Percentiles rank a stretch among this genome's conserved stretches.
Conservation (phyloP, 2,113 vertebrate species). For the Nycticebus coucang region DNA sequence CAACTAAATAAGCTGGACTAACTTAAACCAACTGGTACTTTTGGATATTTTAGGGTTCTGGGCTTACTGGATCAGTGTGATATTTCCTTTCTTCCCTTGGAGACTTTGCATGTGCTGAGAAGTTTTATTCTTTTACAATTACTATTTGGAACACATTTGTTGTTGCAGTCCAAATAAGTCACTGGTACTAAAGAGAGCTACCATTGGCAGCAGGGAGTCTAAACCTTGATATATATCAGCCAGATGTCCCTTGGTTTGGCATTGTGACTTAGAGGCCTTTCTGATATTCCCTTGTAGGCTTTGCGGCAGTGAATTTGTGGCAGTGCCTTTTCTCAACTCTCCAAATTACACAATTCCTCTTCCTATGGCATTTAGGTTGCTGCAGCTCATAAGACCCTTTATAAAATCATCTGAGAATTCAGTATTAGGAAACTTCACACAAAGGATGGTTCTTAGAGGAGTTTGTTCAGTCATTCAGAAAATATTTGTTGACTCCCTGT, state of each 20-base stretch:
- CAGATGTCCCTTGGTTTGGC: neutral
- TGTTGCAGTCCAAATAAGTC: neutral
- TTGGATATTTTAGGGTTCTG: neutral
- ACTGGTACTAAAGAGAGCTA: neutral
- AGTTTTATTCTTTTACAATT: neutral
- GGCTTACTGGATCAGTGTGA: neutral
- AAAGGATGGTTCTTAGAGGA: neutral
- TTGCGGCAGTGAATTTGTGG: neutral
- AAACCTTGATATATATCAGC: neutral
- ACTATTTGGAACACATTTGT: neutral
- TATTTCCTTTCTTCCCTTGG: neutral
- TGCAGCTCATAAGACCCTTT: neutral
- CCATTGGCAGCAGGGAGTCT: neutral
- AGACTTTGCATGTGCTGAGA: neutral
- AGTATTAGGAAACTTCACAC: neutral
- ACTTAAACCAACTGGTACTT: neutral
- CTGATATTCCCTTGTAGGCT: neutral
- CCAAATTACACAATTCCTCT: neutral
- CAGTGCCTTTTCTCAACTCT: neutral
- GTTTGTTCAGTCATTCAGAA: neutral
- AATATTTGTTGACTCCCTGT: neutral
- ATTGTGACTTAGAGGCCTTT: neutral
- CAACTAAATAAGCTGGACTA: neutral
- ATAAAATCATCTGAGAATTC: neutral
- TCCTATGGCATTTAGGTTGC: neutral